Base-by-base conservation (phyloP, 2,113 vertebrate species). In the Pseudolaguvia tuberculata region DNA sequence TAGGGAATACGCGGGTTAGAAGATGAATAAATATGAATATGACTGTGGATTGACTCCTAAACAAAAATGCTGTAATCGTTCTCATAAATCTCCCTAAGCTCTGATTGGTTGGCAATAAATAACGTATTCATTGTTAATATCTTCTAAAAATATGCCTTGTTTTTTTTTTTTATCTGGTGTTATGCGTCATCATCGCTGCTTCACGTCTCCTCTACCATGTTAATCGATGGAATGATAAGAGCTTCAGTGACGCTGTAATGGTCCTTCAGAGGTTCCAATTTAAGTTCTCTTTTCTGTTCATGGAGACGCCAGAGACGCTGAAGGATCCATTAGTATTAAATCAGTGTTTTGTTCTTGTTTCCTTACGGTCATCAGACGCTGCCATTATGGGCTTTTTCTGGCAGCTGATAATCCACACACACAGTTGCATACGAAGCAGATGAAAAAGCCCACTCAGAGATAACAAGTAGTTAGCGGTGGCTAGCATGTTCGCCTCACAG, bases 141-240 rank as follows among this genome's bases (percentile, higher is more conserved):
- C 56, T 59, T 57, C 45, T 13, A 25, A 17, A 42, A 58, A 59
- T 1, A 8, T 0, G 25, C 27, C 3, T 48, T 65, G 65, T 78
- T 58, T 51, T 15, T 8, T 2, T 14, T 21, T 7, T 4, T 27
- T n/a, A 31, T 12, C 52, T 29, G 56, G 69, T 53, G 23, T 75
- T 59, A 79, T 81, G 75, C 81, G 56, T 79, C 77, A 81, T 77
- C 59, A 71, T 81, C 72, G 68, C 58, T 61, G 77, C 81, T 50
- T 52, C 68, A 47, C 67, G 23, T 62, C 58, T 70, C 35, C 56
- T 48, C 31, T 58, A 76, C 57, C 77, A 58, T 83, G 56, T 70
- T 29, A 23, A 58, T 53, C 75, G 72, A 68, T 78, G 31, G 79
- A 82, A 83, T 82, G 81, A 79, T 35, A 42, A 55, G 57, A 31